These are phyloP conservation scores for Euphonia xanthogaster DNA, from an alignment of 2,797 vertebrate genomes.

Conservation along the genomic window DNA sequence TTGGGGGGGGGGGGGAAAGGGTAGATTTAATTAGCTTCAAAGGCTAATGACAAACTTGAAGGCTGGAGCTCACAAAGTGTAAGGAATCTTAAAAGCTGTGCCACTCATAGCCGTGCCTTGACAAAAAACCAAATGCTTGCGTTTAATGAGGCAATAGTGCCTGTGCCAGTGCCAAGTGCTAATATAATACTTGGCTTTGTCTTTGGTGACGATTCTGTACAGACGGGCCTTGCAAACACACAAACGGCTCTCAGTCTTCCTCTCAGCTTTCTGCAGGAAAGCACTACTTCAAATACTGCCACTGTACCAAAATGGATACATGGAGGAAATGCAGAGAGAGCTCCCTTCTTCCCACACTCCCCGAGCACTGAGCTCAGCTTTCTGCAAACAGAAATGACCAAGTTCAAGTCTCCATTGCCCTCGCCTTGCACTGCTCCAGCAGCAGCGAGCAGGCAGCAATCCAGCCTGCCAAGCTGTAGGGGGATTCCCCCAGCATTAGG, in stretches of 20 bases:
- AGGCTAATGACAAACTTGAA: neutral
- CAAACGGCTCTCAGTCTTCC: slow-evolving; percentile 39
- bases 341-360: neutral
- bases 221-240: slow-evolving; percentile 38
- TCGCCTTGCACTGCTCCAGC: neutral
- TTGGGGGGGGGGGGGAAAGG: accelerated
- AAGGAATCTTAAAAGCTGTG: slow-evolving; percentile 51
- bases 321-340: neutral
- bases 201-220: slow-evolving; percentile 6
- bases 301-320: slow-evolving; percentile 43
- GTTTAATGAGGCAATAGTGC: neutral
- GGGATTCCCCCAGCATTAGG: neutral
- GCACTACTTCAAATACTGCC: slow-evolving; percentile 44
- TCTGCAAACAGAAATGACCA: neutral
- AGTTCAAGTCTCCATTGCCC: neutral
- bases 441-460: neutral
- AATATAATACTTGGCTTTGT: slow-evolving; percentile 75
- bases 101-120: slow-evolving; percentile 13
- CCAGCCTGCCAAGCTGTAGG: neutral
- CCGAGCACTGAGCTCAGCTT: neutral
- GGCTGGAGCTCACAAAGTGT: slow-evolving; percentile 19
- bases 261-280: slow-evolving; percentile 21
- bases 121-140: neutral
- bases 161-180: slow-evolving; percentile 16
- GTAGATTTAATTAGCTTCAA: neutral